Evolutionary conservation across 2,888 invertebrate genomes (phyloP).

Genomic region (Xanthia icteritia): DNA sequence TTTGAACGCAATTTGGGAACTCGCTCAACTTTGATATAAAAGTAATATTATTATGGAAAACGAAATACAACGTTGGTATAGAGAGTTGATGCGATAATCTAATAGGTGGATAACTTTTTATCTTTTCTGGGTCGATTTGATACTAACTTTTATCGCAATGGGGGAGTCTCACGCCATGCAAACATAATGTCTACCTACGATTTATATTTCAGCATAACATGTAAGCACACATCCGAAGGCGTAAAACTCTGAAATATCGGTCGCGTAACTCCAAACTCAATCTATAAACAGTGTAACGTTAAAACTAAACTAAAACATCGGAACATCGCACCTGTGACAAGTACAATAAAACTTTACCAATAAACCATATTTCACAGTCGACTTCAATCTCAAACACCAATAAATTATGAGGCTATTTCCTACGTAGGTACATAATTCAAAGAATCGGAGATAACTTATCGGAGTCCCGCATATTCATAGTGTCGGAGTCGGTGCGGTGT

Average conservation of each 20-base stretch:
- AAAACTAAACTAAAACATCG: slow-evolving; percentile 79
- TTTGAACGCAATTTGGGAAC: slow-evolving; percentile 65
- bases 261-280: slow-evolving; percentile 67
- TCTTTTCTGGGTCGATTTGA: slow-evolving; percentile 47
- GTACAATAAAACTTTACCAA: slow-evolving; percentile 90
- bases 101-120: slow-evolving; percentile 43
- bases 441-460: slow-evolving; percentile 85
- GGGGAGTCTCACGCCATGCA: slow-evolving; percentile 43
- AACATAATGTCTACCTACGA: slow-evolving; percentile 41
- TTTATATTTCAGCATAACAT: slow-evolving; percentile 32
- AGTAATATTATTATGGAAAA: slow-evolving; percentile 56
- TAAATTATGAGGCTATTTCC: slow-evolving; percentile 87
- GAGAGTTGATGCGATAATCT: slow-evolving; percentile 29
- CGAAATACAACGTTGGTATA: slow-evolving; percentile 34
- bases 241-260: slow-evolving; percentile 48
- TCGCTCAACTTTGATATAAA: slow-evolving; percentile 57
- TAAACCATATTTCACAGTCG: slow-evolving; percentile 88
- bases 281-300: slow-evolving; percentile 69
- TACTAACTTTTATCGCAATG: slow-evolving; percentile 47
- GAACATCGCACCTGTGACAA: slow-evolving; percentile 86
- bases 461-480: slow-evolving; percentile 83
- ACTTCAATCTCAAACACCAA: slow-evolving; percentile 88
- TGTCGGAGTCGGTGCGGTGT: slow-evolving; percentile 74
- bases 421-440: slow-evolving; percentile 83
- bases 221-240: slow-evolving; percentile 29